Percentiles rank a stretch among this genome's conserved stretches.
phyloP scores from a whole-genome alignment of 92 coral and sea anemone species.

The Metridium senile region DNA sequence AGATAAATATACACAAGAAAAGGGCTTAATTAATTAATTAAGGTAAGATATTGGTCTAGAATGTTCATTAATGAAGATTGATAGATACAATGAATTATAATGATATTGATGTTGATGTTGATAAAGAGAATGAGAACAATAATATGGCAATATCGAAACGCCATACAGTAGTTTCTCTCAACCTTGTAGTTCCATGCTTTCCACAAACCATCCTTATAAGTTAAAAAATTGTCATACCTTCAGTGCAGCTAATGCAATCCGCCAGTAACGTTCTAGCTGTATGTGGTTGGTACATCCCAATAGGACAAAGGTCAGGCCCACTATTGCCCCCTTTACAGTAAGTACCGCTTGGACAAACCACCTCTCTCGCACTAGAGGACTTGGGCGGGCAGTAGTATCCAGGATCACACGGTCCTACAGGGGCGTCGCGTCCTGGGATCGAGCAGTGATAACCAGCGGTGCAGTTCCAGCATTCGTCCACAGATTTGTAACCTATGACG shows the following conservation, averaged over 20 bases:
- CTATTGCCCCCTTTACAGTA: constrained; percentile 78
- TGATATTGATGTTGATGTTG: no score
- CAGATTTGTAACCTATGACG: constrained; percentile 79
- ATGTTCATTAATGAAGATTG: no score
- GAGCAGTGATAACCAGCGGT: constrained; percentile 95
- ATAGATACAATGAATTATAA: no score
- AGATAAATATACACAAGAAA: neutral
- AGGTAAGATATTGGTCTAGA: no score
- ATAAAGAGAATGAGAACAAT: no score
- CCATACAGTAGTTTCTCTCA: no score
- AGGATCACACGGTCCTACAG: constrained; percentile 84
- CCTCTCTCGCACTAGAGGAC: constrained; percentile 67
- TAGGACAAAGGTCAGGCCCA: constrained; percentile 74
- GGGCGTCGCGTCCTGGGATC: constrained; percentile 60
- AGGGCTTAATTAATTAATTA: no score
- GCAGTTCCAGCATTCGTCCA: constrained; percentile 89
- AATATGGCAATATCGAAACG: no score
- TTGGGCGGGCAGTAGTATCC: constrained; percentile 92
- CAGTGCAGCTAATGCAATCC: constrained; percentile 80
- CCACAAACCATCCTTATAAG: no score
- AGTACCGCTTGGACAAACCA: constrained; percentile 74
- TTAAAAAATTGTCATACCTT: constrained; percentile 72
- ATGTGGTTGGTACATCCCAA: constrained; percentile 85
- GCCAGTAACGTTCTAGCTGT: constrained; percentile 39
- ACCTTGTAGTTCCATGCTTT: no score